Base-by-base conservation (phyloP, 2,888 invertebrate genomes). In the Sylvicola cinctus region DNA sequence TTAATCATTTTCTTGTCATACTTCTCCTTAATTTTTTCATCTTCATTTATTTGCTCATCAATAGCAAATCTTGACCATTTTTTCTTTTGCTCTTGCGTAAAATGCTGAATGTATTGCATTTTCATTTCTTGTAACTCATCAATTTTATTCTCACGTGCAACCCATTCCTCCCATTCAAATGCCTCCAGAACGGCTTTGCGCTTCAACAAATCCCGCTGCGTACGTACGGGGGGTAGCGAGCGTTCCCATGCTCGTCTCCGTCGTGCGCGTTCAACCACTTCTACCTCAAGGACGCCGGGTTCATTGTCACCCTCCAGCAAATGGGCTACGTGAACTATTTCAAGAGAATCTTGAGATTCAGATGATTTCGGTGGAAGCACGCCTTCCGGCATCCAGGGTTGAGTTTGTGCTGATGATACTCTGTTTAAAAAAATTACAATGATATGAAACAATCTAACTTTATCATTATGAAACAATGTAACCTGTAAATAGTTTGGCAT, bases 111-210 rank as follows among this genome's bases (percentile, higher is more conserved):
- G 1, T 55, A 44, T 37, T 74, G 65, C 43, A 80, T 52, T 1
- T 80, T 64, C 20, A 74, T 58, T 43, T 70, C 65, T 50, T 79
- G 74, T 12, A 77, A 66, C 39, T 70, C 70, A 45, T 76, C 70
- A 39, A 81, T 74, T 50, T 78, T 74, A 68, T 74, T 68, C 49
- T 87, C 84, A 39, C 85, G 65, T 35, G 78, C 74, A 8, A 76
- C 66, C 84, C 84, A 87, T 47, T 84, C 75, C 43, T 81, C 75
- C 38, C 73, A 66, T 53, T 85, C 85, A 41, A 87, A 66, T n/a
- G 79, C 76, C 32, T 68, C 69, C 40, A 85, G 66, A 45, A 83
- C 68, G n/a, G 59, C 60, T 11, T 67, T 61, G 3, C 74, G 59
- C 33, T 62, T 60, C 45, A 71, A 70, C 47, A 69, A 68, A 44